Evolutionary conservation across 2,113 vertebrate species (phyloP).

Genomic region (Eretmochelys imbricata): DNA sequence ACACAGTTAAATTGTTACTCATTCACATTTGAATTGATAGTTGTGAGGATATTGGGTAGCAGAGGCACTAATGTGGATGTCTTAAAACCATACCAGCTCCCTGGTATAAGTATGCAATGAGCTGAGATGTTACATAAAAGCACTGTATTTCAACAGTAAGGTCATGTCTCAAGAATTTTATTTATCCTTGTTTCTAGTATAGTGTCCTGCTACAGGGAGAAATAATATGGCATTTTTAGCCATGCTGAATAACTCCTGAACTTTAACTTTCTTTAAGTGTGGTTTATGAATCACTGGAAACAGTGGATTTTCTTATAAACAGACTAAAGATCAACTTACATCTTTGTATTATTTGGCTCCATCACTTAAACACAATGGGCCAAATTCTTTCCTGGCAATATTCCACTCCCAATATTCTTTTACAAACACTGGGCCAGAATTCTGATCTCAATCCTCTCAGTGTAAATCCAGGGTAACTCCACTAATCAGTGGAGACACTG

Average conservation of each 20-base stretch:
- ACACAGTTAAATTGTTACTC: not conserved
- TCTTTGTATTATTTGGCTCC: constrained; percentile 29
- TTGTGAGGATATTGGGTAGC: not conserved
- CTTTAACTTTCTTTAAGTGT: constrained; percentile 26
- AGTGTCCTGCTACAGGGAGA: constrained; percentile 35
- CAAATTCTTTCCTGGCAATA: constrained; percentile 15
- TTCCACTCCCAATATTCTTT: not conserved
- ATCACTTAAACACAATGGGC: not conserved
- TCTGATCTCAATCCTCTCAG: not conserved
- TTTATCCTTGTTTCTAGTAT: constrained; percentile 19
- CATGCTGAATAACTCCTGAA: constrained; percentile 29
- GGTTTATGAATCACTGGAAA: constrained; percentile 31
- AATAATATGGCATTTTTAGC: not conserved
- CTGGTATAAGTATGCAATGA: not conserved
- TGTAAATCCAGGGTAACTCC: not conserved
- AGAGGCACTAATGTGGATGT: not conserved
- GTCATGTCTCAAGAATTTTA: constrained; percentile 21
- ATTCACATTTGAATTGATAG: not conserved
- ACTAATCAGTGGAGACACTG: not conserved
- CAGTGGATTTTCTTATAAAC: constrained; percentile 27
- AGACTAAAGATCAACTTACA: constrained; percentile 21
- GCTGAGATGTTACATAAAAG: constrained; percentile 34
- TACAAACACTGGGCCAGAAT: not conserved
- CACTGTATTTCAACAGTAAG: constrained; percentile 34
- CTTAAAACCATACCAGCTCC: not conserved